Evolutionary conservation across 2,113 vertebrate genomes (phyloP).

Genomic region (Pseudois nayaur): DNA sequence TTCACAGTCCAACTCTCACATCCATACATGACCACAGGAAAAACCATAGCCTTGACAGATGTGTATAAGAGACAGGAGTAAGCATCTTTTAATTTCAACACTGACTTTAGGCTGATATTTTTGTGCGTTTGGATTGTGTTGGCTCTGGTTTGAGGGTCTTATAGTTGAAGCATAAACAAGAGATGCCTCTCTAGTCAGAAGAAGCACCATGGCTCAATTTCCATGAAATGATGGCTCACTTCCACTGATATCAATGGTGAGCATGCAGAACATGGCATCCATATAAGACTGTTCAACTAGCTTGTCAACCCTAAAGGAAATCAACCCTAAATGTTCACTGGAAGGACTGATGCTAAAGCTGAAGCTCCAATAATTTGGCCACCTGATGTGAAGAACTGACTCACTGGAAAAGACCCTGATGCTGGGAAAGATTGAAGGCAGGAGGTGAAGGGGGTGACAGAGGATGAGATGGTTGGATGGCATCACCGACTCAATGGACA

Average conservation of each 20-base stretch:
- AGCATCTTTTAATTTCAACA: no score
- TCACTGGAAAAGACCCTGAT: background rate
- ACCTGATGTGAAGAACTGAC: background rate
- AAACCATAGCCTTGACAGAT: no score
- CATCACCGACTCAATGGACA: background rate
- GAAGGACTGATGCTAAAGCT: background rate
- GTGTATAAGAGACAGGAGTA: no score
- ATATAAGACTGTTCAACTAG: background rate
- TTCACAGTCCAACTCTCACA: no score
- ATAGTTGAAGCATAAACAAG: background rate
- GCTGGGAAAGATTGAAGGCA: background rate
- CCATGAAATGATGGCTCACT: background rate
- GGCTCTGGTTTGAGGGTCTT: background rate
- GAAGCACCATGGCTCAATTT: background rate
- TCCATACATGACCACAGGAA: no score
- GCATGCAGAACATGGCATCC: background rate
- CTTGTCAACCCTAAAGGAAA: background rate
- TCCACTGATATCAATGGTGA: background rate
- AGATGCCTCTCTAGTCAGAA: background rate
- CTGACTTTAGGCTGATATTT: background rate
- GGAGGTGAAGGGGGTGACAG: background rate
- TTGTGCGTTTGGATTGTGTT: background rate
- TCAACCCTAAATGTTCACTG: background rate
- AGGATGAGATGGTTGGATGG: background rate
- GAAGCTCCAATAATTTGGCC: background rate